These are phyloP conservation scores for Mus minutoides DNA, from an alignment of 2,797 vertebrate genomes.

Conservation along the genomic window DNA sequence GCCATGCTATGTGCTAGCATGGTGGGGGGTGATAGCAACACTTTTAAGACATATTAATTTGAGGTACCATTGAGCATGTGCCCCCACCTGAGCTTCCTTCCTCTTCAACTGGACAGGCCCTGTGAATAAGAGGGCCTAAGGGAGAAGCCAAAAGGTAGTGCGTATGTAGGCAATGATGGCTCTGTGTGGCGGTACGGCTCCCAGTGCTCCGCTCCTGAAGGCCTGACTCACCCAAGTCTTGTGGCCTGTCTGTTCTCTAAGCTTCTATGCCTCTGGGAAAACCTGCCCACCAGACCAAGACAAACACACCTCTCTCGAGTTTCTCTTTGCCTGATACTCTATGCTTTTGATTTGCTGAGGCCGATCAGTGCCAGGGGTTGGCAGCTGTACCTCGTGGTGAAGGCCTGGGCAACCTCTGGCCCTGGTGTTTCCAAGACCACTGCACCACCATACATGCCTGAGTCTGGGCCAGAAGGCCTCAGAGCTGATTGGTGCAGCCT, in stretches of 20 bases:
- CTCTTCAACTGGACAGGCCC: neutral
- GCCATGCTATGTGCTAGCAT: rapidly evolving
- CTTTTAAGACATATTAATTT: neutral
- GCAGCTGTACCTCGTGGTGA: rapidly evolving
- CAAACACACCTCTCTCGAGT: neutral
- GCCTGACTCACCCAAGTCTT: rapidly evolving
- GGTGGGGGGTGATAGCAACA: rapidly evolving
- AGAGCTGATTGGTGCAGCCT: neutral
- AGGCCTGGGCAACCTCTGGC: neutral
- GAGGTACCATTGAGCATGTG: neutral
- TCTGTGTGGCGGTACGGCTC: rapidly evolving
- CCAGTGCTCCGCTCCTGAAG: rapidly evolving
- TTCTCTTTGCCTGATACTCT: neutral
- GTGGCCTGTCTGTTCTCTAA: neutral
- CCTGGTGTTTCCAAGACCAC: rapidly evolving
- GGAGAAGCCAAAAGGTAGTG: neutral
- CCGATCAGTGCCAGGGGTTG: neutral
- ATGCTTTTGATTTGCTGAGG: neutral
- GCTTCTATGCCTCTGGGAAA: neutral
- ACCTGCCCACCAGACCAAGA: neutral
- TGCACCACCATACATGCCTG: rapidly evolving
- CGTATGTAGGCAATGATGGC: no score
- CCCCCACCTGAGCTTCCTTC: no score
- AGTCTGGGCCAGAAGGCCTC: neutral
- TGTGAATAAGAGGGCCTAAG: neutral